Base-by-base conservation (phyloP, 1,140 invertebrate species). In the Drosophila sproati region DNA sequence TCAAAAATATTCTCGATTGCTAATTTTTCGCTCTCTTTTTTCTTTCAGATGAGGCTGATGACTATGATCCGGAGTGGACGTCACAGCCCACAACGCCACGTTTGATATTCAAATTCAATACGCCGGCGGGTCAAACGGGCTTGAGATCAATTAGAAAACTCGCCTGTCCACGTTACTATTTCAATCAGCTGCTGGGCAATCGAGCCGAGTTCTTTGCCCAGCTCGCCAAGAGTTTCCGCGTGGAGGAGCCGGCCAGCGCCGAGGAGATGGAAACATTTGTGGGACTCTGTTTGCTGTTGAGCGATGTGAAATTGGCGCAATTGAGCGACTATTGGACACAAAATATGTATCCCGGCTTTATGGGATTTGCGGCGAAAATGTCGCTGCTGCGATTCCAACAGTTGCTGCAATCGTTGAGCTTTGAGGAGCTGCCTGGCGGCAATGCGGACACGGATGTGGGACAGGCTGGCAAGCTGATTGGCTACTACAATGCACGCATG, bases 251-350 rank as follows among this genome's bases (percentile, higher is more conserved):
- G 20, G 66, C 79, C 5, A 80, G 5, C 2, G 35, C 54, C 5
- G 87, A 91, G 10, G 87, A 90, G 67, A 12, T 90, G 78, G 87
- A 91, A 55, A 73, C 55, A 50, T 91, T 90, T 62, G 51, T 90
- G 5, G 86, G 51, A 0, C 66, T 90, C 0, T 75, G 76, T 3
- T 52, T 90, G 8, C 70, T 87, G 1, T 54, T 87, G 56, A 68
- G 87, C 29, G 78, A 90, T 5, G 34, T 90, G 2, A 91, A 77
- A 34, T 34, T 90, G 20, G 28, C 34, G 0, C 47, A 72, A 0
- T 28, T 91, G 2, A 28, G 39, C 1, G 82, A 90, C 20, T 90
- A 91, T 61, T 90, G 86, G 86, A 74, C 43, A 35, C 47, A 37
- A 0, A 66, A 66, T 3, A 39, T 48, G 31, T 74, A 67, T 31